Evolutionary conservation across 2,888 invertebrate species (phyloP).

Genomic region (Neria commutata): DNA sequence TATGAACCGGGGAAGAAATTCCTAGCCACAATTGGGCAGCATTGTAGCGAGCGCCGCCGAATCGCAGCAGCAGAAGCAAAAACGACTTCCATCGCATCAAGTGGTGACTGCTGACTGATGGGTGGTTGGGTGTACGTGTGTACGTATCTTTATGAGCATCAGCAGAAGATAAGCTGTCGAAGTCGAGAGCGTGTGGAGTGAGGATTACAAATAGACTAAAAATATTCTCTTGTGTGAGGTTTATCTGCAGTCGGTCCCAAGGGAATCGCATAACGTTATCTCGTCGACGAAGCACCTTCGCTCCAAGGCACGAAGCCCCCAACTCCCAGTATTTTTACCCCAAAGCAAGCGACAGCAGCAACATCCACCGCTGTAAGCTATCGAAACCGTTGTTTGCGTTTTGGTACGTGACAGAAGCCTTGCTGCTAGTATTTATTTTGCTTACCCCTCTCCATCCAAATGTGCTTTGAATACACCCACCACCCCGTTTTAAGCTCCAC

Average conservation of each 20-base stretch:
- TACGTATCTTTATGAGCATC: conserved; percentile 24
- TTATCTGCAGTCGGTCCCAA: conserved; percentile 12
- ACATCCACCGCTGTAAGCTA: not conserved
- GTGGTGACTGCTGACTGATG: not conserved
- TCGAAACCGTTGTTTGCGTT: conserved; percentile 35
- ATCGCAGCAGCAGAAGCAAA: not conserved
- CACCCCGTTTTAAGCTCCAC: not conserved
- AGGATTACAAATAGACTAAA: conserved; percentile 39
- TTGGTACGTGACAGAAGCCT: conserved; percentile 48
- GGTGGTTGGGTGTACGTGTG: not conserved
- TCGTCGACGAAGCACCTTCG: not conserved
- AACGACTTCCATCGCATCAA: not conserved
- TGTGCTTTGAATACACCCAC: not conserved
- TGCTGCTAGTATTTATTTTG: conserved; percentile 45
- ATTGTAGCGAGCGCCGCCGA: not conserved
- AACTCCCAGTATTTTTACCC: not conserved
- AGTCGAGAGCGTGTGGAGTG: conserved; percentile 27
- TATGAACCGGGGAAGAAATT: conserved; percentile 11
- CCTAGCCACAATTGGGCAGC: conserved; percentile 48
- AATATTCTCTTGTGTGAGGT: conserved; percentile 19
- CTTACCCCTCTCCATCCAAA: conserved; percentile 3
- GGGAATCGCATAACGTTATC: conserved; percentile 1
- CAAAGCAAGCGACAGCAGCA: conserved; percentile 9
- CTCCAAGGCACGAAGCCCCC: not conserved
- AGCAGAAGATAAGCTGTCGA: conserved; percentile 26